Evolutionary conservation across 2,113 vertebrate species (phyloP).

Genomic region (Lanius ludovicianus): DNA sequence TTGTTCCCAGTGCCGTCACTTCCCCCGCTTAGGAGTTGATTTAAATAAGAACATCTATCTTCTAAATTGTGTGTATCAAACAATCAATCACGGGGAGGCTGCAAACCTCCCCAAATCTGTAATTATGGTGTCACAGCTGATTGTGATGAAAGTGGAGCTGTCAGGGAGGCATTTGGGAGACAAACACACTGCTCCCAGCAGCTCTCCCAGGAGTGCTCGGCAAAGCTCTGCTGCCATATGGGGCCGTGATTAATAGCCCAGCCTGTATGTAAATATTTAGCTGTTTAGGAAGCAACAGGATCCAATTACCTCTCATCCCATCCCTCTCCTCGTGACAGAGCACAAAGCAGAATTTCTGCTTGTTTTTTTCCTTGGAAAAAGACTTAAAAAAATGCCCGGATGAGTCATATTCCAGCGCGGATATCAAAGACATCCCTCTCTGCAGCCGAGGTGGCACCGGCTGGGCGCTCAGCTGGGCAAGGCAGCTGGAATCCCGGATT

Average conservation of each 20-base stretch:
- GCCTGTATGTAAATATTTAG: slow-evolving; percentile 69
- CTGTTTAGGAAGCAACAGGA: slow-evolving; percentile 65
- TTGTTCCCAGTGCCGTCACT: not conserved
- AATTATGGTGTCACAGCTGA: slow-evolving; percentile 74
- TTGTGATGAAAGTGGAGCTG: slow-evolving; percentile 73
- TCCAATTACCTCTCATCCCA: slow-evolving; percentile 62
- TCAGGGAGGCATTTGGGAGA: slow-evolving; percentile 68
- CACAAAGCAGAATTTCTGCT: not conserved
- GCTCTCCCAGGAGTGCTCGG: slow-evolving; percentile 36
- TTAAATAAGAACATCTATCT: slow-evolving; percentile 72
- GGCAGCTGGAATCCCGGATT: not conserved
- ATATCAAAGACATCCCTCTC: slow-evolving; percentile 17
- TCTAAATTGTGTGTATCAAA: slow-evolving; percentile 72
- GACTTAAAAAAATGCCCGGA: not conserved
- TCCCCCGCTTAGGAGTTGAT: slow-evolving; percentile 6
- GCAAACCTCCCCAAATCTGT: slow-evolving; percentile 70
- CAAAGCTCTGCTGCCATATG: slow-evolving; percentile 55
- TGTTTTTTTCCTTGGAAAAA: not conserved
- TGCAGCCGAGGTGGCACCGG: not conserved
- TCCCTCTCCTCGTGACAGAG: slow-evolving; percentile 44
- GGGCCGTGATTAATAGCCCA: slow-evolving; percentile 49
- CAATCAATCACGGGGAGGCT: slow-evolving; percentile 65
- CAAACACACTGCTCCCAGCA: slow-evolving; percentile 44
- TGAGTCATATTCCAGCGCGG: not conserved
- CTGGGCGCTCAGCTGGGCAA: not conserved